Conservation (phyloP, 2,888 invertebrate genomes). For the Spodoptera picta region DNA sequence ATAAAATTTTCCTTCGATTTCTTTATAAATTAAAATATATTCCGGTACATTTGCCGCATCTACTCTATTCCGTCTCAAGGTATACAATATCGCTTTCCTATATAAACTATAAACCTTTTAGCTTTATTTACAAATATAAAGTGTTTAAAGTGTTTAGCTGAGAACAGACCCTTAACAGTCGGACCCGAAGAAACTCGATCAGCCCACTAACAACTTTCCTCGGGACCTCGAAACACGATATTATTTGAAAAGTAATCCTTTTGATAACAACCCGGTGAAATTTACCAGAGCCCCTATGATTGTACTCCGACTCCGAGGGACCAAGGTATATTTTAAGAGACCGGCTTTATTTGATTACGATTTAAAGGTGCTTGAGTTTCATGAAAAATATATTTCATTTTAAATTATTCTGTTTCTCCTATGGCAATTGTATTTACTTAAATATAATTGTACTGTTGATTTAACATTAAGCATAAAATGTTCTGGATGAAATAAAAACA, state of each 20-base stretch:
- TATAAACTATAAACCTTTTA: slow-evolving; percentile 14
- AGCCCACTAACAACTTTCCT: slow-evolving; percentile 44
- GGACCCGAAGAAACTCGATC: slow-evolving; percentile 49
- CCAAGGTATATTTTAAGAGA: slow-evolving; percentile 1
- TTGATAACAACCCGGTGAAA: slow-evolving; percentile 37
- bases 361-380: slow-evolving; percentile 3
- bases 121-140: slow-evolving; percentile 45
- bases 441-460: too few species aligned
- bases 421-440: too few species aligned
- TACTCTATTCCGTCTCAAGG: too few species aligned
- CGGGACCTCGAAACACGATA: slow-evolving; percentile 47
- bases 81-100: slow-evolving; percentile 6
- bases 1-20: too few species aligned
- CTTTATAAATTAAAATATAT: too few species aligned
- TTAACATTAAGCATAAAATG: too few species aligned
- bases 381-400: background rate
- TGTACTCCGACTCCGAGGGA: background rate
- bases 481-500: too few species aligned
- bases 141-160: slow-evolving; percentile 24
- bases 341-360: slow-evolving; percentile 16
- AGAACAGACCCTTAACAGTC: slow-evolving; percentile 24
- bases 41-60: too few species aligned
- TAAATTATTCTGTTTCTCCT: too few species aligned
- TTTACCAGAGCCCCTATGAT: slow-evolving; percentile 21
- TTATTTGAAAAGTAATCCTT: slow-evolving; percentile 57